These are phyloP conservation scores for Pimephales promelas DNA, from an alignment of 2,113 vertebrate species.

Conservation along the genomic window DNA sequence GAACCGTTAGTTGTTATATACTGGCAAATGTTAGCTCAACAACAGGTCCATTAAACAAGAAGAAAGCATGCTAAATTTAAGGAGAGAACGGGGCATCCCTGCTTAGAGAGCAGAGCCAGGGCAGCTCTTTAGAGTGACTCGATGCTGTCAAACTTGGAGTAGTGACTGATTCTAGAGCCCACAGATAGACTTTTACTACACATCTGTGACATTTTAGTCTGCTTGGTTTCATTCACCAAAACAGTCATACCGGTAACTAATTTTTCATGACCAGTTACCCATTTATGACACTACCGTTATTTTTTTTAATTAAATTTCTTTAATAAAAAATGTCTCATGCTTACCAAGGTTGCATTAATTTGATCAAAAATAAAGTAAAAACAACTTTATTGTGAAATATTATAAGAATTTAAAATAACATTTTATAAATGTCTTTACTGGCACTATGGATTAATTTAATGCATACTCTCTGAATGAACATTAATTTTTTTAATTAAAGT, in stretches of 20 bases:
- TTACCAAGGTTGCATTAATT: neutral
- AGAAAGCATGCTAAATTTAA: constrained; percentile 14
- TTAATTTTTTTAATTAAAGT: neutral
- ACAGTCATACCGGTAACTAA: neutral
- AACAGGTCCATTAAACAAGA: constrained; percentile 39
- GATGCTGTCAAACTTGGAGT: neutral
- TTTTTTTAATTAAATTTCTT: neutral
- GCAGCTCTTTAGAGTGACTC: neutral
- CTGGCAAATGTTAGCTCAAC: constrained; percentile 28
- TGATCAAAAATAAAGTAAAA: neutral
- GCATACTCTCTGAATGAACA: neutral
- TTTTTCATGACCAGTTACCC: neutral
- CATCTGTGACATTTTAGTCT: neutral
- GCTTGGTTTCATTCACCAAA: neutral
- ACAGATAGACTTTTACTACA: neutral
- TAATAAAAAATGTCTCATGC: neutral
- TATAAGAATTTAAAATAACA: neutral
- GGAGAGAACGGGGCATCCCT: constrained; percentile 7
- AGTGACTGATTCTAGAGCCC: neutral
- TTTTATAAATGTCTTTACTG: neutral
- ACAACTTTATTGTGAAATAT: neutral
- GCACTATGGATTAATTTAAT: neutral
- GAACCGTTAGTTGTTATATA: constrained; percentile 44
- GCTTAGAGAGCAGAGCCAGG: neutral
- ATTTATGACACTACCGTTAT: neutral